These are phyloP conservation scores for Gonatopus flavifemur DNA, from an alignment of 1,140 invertebrate genomes.

Conservation along the genomic window DNA sequence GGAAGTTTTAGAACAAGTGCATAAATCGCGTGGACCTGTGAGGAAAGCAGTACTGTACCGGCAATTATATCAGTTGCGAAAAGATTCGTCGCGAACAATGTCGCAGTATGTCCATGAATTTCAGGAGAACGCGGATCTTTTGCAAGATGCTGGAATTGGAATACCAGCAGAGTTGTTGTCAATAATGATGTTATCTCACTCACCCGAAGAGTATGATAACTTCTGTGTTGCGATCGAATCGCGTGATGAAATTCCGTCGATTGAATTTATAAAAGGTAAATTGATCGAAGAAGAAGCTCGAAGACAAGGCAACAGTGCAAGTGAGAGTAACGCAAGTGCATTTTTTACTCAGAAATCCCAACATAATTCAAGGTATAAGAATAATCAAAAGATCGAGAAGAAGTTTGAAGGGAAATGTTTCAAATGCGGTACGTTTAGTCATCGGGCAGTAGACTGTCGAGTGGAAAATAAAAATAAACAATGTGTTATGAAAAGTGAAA, in stretches of 20 bases:
- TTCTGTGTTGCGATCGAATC: conserved; percentile 2
- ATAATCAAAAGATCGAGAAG: too few relatives aligned
- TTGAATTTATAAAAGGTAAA: background rate
- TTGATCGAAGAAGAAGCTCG: background rate
- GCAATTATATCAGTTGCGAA: background rate
- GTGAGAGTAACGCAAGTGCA: too few relatives aligned
- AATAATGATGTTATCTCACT: background rate
- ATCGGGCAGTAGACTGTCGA: background rate
- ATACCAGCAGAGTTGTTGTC: background rate
- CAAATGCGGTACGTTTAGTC: background rate
- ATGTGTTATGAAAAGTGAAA: background rate
- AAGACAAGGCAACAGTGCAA: background rate
- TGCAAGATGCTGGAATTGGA: background rate
- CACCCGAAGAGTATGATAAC: conserved; percentile 1
- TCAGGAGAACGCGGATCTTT: background rate
- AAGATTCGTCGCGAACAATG: background rate
- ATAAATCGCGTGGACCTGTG: conserved; percentile 2
- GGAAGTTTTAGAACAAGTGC: background rate
- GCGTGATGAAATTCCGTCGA: background rate
- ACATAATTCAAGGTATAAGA: too few relatives aligned
- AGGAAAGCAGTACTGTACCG: background rate
- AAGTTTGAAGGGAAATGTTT: background rate
- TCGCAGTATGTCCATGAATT: background rate
- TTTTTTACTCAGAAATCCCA: too few relatives aligned
- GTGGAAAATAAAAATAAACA: background rate